Conservation (phyloP, 2,797 vertebrate genomes). For the Chaetodon trifasciatus region DNA sequence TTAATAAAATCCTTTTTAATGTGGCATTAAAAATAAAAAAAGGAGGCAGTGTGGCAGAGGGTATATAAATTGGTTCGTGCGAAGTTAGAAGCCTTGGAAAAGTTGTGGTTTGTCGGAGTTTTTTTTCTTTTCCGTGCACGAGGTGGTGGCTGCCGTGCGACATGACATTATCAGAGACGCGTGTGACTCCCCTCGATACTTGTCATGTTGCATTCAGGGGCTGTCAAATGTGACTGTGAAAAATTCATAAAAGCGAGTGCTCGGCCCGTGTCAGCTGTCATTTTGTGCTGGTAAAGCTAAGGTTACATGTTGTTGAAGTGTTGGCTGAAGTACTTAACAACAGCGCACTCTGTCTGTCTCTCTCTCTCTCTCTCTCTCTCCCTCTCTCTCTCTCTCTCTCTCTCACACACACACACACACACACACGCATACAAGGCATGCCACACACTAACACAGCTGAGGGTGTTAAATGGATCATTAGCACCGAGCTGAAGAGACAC, state of each 20-base stretch:
- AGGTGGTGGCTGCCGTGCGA: slow-evolving; percentile 28
- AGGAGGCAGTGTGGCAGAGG: slow-evolving; percentile 43
- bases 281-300: slow-evolving; percentile 34
- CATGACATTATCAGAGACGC: slow-evolving; percentile 39
- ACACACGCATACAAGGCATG: slow-evolving; percentile 19
- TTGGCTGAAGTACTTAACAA: slow-evolving; percentile 49
- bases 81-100: slow-evolving; percentile 60
- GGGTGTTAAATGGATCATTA: slow-evolving; percentile 94
- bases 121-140: slow-evolving; percentile 3
- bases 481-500: slow-evolving; percentile 86
- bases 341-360: slow-evolving; percentile 15
- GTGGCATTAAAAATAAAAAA: slow-evolving; percentile 77
- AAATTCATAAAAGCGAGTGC: slow-evolving; percentile 59
- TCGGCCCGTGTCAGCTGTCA: slow-evolving; percentile 55
- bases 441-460: slow-evolving; percentile 59
- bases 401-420: background rate
- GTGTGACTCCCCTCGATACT: slow-evolving; percentile 38
- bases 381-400: background rate
- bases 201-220: slow-evolving; percentile 37
- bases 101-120: slow-evolving; percentile 57
- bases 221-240: slow-evolving; percentile 59
- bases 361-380: too few relatives aligned
- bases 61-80: slow-evolving; percentile 60
- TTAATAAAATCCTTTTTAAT: slow-evolving; percentile 82
- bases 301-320: slow-evolving; percentile 60